These are phyloP conservation scores for Chromis chromis DNA, from an alignment of 2,797 vertebrate species.

Conservation along the genomic window DNA sequence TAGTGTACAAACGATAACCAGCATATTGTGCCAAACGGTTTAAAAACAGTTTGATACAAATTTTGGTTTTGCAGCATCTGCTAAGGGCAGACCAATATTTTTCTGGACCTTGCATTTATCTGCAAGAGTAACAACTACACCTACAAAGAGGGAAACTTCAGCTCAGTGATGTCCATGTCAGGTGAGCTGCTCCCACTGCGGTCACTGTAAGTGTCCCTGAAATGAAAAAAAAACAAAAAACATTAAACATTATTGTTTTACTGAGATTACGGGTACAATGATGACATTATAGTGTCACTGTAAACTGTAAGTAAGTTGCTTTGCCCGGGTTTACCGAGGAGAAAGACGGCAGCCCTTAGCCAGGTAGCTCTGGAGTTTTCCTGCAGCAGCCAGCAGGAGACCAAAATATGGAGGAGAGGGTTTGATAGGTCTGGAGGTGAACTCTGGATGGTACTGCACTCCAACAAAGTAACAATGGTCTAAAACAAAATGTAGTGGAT, in stretches of 20 bases:
- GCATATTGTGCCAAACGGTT: background rate
- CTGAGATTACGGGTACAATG: conserved; percentile 2
- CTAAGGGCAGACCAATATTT: background rate
- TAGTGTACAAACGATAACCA: conserved; percentile 17
- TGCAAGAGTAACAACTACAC: background rate
- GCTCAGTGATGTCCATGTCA: conserved; percentile 89
- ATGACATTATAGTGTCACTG: conserved; percentile 1
- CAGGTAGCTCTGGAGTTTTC: conserved; percentile 90
- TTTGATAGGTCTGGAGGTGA: conserved; percentile 96
- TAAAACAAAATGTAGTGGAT: conserved; percentile 60
- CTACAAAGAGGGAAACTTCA: conserved; percentile 86
- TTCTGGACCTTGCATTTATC: conserved; percentile 5
- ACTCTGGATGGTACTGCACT: conserved; percentile 97
- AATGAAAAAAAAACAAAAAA: no score
- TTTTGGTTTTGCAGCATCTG: conserved; percentile 1
- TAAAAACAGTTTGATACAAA: conserved; percentile 5
- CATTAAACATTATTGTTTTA: no score
- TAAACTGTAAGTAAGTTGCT: conserved; percentile 1
- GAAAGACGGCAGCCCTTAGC: conserved; percentile 93
- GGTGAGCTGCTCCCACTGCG: conserved; percentile 92
- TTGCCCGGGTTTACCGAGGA: conserved; percentile 84
- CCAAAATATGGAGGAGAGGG: conserved; percentile 96
- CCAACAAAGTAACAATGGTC: conserved; percentile 96
- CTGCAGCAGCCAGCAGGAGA: conserved; percentile 91
- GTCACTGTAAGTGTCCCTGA: conserved; percentile 94